A percentile compares a stretch with the other conserved stretches of the same genome.
phyloP scores from a whole-genome alignment of 2,113 vertebrate genomes.

The Gasterosteus nipponicus region DNA sequence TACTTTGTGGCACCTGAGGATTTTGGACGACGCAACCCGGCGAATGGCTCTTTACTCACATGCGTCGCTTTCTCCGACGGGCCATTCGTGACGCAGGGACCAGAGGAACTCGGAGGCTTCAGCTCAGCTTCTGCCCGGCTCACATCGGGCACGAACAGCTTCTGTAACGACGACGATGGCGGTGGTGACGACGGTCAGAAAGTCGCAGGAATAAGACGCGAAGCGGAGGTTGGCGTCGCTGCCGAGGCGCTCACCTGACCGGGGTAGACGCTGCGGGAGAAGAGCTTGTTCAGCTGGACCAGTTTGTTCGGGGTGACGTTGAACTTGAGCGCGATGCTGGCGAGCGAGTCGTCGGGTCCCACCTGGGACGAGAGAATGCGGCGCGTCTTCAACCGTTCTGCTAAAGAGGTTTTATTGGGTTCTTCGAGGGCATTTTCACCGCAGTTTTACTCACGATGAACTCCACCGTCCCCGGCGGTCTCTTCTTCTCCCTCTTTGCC shows the following conservation, averaged over 20 bases:
- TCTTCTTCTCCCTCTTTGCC: slow-evolving; percentile 76
- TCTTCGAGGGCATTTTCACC: background rate
- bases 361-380: slow-evolving; percentile 79
- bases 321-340: slow-evolving; percentile 94
- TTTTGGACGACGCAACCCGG: background rate
- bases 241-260: slow-evolving; percentile 87
- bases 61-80: slow-evolving; percentile 81
- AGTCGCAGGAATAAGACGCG: background rate
- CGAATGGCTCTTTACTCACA: slow-evolving; percentile 74
- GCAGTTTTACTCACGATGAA: slow-evolving; percentile 73
- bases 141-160: slow-evolving; percentile 91
- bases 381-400: background rate
- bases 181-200: background rate
- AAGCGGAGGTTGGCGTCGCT: background rate
- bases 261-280: slow-evolving; percentile 90
- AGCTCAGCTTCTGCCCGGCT: slow-evolving; percentile 71
- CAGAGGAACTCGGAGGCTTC: slow-evolving; percentile 55
- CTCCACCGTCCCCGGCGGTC: slow-evolving; percentile 80
- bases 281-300: slow-evolving; percentile 95
- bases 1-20: background rate
- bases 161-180: slow-evolving; percentile 74
- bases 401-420: background rate
- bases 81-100: slow-evolving; percentile 75
- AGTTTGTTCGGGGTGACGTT: slow-evolving; percentile 96
- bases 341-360: slow-evolving; percentile 89